Conservation (phyloP, 2,113 vertebrate genomes). For the Sapajus apella region DNA sequence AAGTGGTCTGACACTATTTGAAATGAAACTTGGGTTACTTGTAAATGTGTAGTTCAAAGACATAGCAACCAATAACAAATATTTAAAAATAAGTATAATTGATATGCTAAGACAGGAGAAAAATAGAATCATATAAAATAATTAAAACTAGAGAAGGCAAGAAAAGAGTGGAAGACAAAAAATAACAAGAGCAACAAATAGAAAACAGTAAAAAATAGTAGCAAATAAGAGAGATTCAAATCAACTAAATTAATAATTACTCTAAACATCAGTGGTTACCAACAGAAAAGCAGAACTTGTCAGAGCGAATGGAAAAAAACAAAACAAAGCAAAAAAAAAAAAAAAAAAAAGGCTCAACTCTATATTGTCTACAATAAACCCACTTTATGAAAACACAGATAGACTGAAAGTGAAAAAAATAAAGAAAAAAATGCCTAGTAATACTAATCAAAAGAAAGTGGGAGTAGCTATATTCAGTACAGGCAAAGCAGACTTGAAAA, state of each 20-base stretch:
- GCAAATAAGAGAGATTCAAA: not conserved
- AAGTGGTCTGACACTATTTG: not conserved
- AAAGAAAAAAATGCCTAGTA: not conserved
- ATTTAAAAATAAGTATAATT: not conserved
- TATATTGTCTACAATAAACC: not conserved
- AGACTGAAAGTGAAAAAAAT: not conserved
- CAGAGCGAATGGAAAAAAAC: not conserved
- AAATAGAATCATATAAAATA: not conserved
- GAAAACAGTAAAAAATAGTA: not conserved
- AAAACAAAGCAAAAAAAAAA: not conserved
- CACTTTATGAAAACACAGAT: not conserved
- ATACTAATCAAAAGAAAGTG: not conserved
- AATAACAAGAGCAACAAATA: not conserved
- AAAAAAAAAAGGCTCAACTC: not conserved
- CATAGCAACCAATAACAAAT: not conserved
- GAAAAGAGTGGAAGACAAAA: not conserved
- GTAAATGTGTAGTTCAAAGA: not conserved
- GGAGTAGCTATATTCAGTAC: not conserved
- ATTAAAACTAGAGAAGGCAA: not conserved
- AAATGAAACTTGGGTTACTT: not conserved
- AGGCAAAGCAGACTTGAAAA: not conserved
- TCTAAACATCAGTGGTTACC: not conserved
- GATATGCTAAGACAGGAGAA: not conserved
- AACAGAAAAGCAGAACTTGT: not conserved
- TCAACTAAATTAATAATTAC: not conserved